These are phyloP conservation scores for Zootoca vivipara DNA, from an alignment of 2,113 vertebrate genomes.

Conservation along the genomic window DNA sequence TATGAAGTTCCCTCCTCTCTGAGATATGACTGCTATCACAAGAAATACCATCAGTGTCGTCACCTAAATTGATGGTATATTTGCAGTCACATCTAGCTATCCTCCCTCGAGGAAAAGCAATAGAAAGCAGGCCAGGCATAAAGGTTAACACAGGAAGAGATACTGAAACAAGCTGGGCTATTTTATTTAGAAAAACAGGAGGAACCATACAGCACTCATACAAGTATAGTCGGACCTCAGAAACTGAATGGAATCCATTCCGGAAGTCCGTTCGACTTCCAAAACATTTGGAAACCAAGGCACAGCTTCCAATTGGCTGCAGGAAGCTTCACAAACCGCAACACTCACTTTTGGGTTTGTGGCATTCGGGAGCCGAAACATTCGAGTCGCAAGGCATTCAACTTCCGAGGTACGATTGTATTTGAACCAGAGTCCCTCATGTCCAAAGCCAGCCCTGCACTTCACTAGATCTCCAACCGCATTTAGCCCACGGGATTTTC, in stretches of 20 bases:
- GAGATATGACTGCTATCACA: background rate
- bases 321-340: too few relatives aligned
- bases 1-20: too few relatives aligned
- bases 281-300: too few relatives aligned
- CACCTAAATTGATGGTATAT: conserved; percentile 17
- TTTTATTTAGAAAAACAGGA: background rate
- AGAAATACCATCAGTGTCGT: conserved; percentile 3
- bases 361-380: too few relatives aligned
- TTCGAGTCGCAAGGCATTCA: too few relatives aligned
- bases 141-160: conserved; percentile 9
- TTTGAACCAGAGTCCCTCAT: background rate
- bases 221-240: background rate
- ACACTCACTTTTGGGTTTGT: too few relatives aligned
- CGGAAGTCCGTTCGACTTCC: too few relatives aligned
- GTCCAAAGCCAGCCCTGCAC: background rate
- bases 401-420: too few relatives aligned
- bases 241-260: too few relatives aligned
- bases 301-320: too few relatives aligned
- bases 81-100: conserved; percentile 16
- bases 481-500: background rate
- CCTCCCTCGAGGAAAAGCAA: conserved; percentile 10
- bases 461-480: background rate
- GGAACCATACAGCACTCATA: background rate
- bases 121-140: background rate
- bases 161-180: background rate